Percentiles rank a stretch among this genome's conserved stretches.
phyloP scores from a whole-genome alignment of 2,888 invertebrate genomes.

The Tethea ocularis region DNA sequence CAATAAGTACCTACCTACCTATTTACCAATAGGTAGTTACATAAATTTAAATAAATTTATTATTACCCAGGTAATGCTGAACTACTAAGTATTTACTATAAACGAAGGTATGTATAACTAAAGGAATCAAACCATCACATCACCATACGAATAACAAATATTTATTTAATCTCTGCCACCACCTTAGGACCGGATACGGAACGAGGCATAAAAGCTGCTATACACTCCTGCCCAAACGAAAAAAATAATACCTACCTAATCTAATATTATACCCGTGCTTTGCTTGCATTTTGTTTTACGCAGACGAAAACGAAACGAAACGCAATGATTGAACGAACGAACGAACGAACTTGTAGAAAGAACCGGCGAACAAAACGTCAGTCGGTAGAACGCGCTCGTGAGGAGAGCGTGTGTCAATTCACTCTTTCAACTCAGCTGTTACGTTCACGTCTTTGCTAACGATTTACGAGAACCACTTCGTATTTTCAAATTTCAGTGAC shows the following conservation, averaged over 20 bases:
- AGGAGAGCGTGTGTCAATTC: conserved; percentile 46
- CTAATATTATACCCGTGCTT: too few species aligned
- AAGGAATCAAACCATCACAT: too few species aligned
- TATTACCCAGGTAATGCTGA: too few species aligned
- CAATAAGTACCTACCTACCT: background rate
- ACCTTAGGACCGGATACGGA: background rate
- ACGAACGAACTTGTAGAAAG: conserved; percentile 41
- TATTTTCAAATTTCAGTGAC: conserved; percentile 41
- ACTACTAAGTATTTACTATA: too few species aligned
- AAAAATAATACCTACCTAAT: too few species aligned
- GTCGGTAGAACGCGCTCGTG: conserved; percentile 62
- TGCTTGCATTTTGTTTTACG: too few species aligned
- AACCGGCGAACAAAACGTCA: conserved; percentile 29
- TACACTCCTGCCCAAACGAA: conserved; percentile 25
- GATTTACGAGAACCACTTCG: conserved; percentile 46
- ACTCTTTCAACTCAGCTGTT: conserved; percentile 54
- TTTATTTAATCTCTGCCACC: background rate
- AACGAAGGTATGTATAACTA: too few species aligned
- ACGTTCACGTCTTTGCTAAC: conserved; percentile 62
- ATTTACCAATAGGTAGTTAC: too few species aligned
- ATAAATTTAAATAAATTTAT: too few species aligned
- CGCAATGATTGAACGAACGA: conserved; percentile 17
- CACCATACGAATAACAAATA: too few species aligned
- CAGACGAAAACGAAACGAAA: conserved; percentile 17
- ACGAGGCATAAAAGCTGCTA: conserved; percentile 21